Base-by-base conservation (phyloP, 2,113 vertebrate genomes). In the Okapia johnstoni region DNA sequence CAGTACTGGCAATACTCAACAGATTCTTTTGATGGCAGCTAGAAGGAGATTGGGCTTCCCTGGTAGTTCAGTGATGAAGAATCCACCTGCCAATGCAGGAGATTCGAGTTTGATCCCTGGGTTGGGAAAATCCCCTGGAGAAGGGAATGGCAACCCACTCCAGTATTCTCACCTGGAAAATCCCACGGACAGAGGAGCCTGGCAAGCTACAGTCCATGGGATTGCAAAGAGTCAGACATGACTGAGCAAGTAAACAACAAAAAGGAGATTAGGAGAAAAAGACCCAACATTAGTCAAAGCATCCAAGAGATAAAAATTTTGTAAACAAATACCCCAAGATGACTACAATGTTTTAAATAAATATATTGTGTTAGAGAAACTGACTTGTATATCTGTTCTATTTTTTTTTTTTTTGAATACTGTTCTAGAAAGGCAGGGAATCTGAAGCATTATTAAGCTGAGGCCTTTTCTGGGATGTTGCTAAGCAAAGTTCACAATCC, bases 401-500 rank as follows among this genome's bases (percentile, higher is more conserved):
- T 7, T 85, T 88, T 85, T 63, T 40, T 40, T 52, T 96, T 73
- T 36, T 96, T 95, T 54, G 63, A 54, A 50, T 36, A 40, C 28
- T 58, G 15, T 73, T 88, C 52, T 50, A 88, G 92, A 92, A 95
- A 88, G 58, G 10, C 50, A 91, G 90, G 57, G 60, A 77, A 70
- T 50, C 25, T 84, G 83, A 96, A 76, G 33, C n/a, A 12, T 87
- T 93, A 81, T 16, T 28, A 54, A 94, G 15, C 76, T 2, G 50
- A 96, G 55, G 48, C 25, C 85, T 89, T 76, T 94, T 70, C 90
- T 88, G 43, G 50, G 77, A 85, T n/a, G 80, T 96, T 98, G 94
- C 97, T 96, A 96, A 95, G 90, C 80, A 92, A 96, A 96, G 70
- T 61, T 93, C 80, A 88, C 55, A 85, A 92, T 88, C 87, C 50